phyloP scores from a whole-genome alignment of 2,113 vertebrate species.

The Bothrops jararaca region DNA sequence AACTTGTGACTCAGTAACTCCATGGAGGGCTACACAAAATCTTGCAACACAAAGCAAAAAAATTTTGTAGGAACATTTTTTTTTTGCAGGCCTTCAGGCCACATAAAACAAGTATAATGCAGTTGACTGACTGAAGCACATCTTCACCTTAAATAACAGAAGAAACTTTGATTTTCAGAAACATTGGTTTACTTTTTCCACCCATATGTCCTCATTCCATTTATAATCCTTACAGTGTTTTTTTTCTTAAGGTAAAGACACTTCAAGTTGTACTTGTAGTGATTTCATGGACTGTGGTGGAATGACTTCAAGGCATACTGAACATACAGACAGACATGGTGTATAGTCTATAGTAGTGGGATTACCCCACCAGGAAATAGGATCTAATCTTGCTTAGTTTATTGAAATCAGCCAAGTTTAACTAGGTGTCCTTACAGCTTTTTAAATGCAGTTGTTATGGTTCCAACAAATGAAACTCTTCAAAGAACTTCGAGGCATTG shows the following conservation, averaged over 20 bases:
- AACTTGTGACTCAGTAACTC: neutral
- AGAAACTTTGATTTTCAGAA: neutral
- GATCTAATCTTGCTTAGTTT: neutral
- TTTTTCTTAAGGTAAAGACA: neutral
- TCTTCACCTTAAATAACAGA: neutral
- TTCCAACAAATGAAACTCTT: too few relatives aligned
- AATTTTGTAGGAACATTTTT: neutral
- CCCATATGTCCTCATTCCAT: neutral
- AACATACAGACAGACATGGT: neutral
- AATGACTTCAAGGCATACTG: neutral
- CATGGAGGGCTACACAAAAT: neutral
- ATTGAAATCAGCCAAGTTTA: neutral
- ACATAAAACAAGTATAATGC: neutral
- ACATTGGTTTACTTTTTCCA: neutral
- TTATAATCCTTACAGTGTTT: neutral
- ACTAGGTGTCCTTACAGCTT: neutral
- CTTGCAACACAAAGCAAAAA: neutral
- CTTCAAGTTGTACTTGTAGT: neutral
- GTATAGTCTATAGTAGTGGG: neutral
- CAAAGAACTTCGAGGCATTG: too few relatives aligned
- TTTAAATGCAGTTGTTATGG: neutral
- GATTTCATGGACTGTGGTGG: too few relatives aligned
- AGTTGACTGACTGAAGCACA: neutral
- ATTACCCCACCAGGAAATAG: neutral
- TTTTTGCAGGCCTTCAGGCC: neutral